Base-by-base conservation (phyloP, 2,888 invertebrate genomes). In the Patella ulyssiponensis region DNA sequence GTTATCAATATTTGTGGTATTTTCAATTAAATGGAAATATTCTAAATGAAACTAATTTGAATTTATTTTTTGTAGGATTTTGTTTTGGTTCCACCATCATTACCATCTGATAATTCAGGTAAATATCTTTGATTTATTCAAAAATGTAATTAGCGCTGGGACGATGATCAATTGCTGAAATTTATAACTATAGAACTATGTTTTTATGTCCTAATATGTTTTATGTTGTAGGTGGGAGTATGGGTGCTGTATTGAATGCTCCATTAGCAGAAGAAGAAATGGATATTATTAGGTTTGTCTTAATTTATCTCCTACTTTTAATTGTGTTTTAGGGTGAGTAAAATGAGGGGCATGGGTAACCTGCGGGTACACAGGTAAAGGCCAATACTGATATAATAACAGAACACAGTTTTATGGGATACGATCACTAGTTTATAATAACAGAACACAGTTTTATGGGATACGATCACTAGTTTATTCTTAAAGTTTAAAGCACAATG, bases 61-160 rank as follows among this genome's bases (percentile, higher is more conserved):
- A 44, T 76, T 77, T 12, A 75, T 75, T 79, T 12, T 64, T 81
- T 82, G 0, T 82, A 90, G 87, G 91, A 89, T 79, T 91, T 88
- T 86, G 91, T 90, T 54, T 84, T 91, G 85, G 91, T 91, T 14
- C 90, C 90, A 11, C 90, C 89, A 20, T 82, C 81, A 44, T 74
- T 87, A 33, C 83, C 80, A 52, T 80, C 79, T 78, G 87, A 84
- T 54, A 84, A 85, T 20, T 77, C 79, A 52, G 82, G 84, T 84
- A 77, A 69, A 79, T 56, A 17, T 3, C 56, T 9, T 73, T 56
- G n/a, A 14, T 69, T 3, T 52, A 44, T 64, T 3, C 69, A 20
- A 69, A 20, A 27, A 20, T 69, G 9, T 15, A 71, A 12, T 3
- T 23, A 11, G 11, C 71, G 1, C 11, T 52, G 3, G 27, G 27